These are phyloP conservation scores for Watsonalla cultraria DNA, from an alignment of 2,888 invertebrate species.

Conservation along the genomic window DNA sequence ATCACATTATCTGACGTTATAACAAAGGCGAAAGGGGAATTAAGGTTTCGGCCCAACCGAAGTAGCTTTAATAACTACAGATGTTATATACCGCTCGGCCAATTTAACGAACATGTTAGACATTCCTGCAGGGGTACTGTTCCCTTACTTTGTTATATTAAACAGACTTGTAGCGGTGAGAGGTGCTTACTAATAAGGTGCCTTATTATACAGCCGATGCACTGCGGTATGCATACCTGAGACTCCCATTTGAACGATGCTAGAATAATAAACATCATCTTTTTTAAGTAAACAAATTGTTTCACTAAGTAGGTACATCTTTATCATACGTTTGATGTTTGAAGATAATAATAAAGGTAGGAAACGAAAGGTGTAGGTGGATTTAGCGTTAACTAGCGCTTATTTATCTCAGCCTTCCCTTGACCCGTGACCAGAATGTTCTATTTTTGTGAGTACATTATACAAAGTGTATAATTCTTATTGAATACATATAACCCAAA, in stretches of 20 bases:
- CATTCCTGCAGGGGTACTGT: neutral
- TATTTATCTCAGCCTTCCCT: too few species aligned
- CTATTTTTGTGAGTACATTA: too few species aligned
- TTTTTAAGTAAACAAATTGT: neutral
- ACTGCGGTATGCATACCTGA: neutral
- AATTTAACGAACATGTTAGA: neutral
- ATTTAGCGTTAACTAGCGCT: too few species aligned
- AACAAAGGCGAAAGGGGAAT: constrained; percentile 25
- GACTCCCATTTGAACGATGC: constrained; percentile 4
- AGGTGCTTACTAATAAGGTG: constrained; percentile 9
- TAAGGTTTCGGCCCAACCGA: neutral
- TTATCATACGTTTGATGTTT: too few species aligned
- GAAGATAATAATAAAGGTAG: too few species aligned
- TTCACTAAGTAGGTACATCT: too few species aligned
- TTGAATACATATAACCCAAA: too few species aligned
- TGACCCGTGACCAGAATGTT: too few species aligned
- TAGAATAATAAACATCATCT: constrained; percentile 17
- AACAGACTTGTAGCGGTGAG: constrained; percentile 5
- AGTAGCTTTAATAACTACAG: neutral
- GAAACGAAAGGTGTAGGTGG: too few species aligned
- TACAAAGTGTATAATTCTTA: too few species aligned
- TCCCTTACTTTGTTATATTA: neutral
- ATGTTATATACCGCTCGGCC: neutral
- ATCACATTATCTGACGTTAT: constrained; percentile 21
- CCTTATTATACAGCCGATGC: constrained; percentile 5